These are phyloP conservation scores for Scotopteryx bipunctaria DNA, from an alignment of 2,888 invertebrate genomes.

Conservation along the genomic window DNA sequence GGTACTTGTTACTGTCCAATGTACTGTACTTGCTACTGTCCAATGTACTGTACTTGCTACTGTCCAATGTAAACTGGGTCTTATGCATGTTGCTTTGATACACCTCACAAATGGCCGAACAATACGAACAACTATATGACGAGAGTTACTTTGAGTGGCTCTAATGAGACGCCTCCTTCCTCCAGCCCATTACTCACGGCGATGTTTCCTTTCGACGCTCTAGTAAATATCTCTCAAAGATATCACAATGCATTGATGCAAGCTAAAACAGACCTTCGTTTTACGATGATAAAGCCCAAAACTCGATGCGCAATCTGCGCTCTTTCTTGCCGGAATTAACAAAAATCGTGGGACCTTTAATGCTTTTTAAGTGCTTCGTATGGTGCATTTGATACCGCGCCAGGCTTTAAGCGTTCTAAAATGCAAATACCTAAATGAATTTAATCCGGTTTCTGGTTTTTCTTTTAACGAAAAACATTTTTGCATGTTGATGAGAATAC, in stretches of 20 bases:
- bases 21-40: no score
- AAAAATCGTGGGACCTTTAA: slow-evolving; percentile 31
- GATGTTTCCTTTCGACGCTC: slow-evolving; percentile 53
- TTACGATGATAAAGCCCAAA: slow-evolving; percentile 18
- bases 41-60: no score
- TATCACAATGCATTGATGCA: slow-evolving; percentile 31
- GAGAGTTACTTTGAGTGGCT: slow-evolving; percentile 44
- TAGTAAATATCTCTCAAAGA: slow-evolving; percentile 56
- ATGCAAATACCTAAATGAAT: background rate
- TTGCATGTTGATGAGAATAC: background rate
- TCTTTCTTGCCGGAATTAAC: slow-evolving; percentile 33
- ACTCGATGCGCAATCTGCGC: background rate
- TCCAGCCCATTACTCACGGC: slow-evolving; percentile 51
- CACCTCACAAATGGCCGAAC: slow-evolving; percentile 24
- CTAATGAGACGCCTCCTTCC: slow-evolving; percentile 50
- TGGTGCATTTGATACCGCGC: slow-evolving; percentile 28
- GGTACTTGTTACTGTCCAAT: no score
- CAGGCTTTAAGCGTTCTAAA: slow-evolving; percentile 9
- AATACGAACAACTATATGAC: slow-evolving; percentile 38
- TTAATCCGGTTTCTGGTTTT: background rate
- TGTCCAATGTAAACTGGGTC: no score
- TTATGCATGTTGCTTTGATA: slow-evolving; percentile 20
- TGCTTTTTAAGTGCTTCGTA: slow-evolving; percentile 27
- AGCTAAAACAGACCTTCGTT: slow-evolving; percentile 28
- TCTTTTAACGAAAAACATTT: background rate